Base-by-base conservation (phyloP, 2,113 vertebrate genomes). In the Hippocampus guttulatus region DNA sequence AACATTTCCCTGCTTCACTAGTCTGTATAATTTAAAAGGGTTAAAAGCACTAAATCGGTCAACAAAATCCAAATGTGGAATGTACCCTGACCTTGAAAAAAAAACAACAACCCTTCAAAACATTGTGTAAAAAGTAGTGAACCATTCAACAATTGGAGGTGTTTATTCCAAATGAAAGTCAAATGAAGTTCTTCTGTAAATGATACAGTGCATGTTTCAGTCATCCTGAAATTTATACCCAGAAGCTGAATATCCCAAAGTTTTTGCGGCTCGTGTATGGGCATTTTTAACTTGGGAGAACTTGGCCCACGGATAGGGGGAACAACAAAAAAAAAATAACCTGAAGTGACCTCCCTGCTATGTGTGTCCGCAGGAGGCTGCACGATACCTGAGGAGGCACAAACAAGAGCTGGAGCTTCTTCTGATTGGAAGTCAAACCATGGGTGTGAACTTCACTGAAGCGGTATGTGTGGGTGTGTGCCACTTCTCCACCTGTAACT, bases 321-420 rank as follows among this genome's bases (percentile, higher is more conserved):
- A 38, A 38, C 5, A 38, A 38, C 6, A 6, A 38, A 11, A 33
- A 2, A 18, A 25, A 38, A 63, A 47, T 14, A 14, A 2, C 23
- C 61, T 8, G 21, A 21, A 68, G 5, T 61, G 5, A 61, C 25
- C 21, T 38, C 30, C 21, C 3, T 57, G 47, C 1, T 66, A 49
- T 69, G n/a, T 67, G 12, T 75, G 25, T 74, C 41, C 78, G 15
- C 82, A 98, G 96, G 92, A 94, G 66, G 92, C 92, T 27, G 82
- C 71, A 0, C 14, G 52, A 40, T 94, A 96, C 80, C 78, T 96
- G 75, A 90, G 90, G 58, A 94, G 94, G 49, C 93, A 98, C 85
- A 91, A 88, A 81, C 89, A 93, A 80, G 96, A 98, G 76, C 87
- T 93, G 52, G 92, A 95, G 76, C 88, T 98, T 12, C 80, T 98